Evolutionary conservation across 2,888 invertebrate genomes (phyloP), one percentile per base, ranked within the genome.

Genomic region (Dusona sp.): DNA sequence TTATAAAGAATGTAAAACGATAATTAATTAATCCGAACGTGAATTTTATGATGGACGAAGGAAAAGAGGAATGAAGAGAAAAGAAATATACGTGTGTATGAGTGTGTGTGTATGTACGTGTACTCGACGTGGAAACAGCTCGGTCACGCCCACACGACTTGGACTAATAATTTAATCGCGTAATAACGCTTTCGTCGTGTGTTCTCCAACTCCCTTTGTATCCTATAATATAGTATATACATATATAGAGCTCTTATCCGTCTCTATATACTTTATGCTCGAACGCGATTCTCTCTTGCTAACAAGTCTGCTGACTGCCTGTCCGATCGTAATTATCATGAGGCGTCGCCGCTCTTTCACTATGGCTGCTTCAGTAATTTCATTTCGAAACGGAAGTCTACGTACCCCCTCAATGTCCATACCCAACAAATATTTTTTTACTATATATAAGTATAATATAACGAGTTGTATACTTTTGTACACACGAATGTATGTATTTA

Each of bases 121-220:
- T 65, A n/a, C 54, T 54, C 85, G 85, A 79, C 54, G 48, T 78
- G 81, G 54, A 64, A 85, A 79, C 87, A 51, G 54, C 67, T 67
- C 80, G 80, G 68, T 79, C 79, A 83, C 77, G 83, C 85, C 87
- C 85, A 79, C 77, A 64, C 74, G 84, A 80, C 72, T 75, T 54
- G 81, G 87, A 84, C 83, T 88, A 74, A 88, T 90, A 88, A 87
- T 91, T 91, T 89, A 72, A 91, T 90, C 89, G 84, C 88, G 84
- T 88, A 92, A 90, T 89, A 91, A 91, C 87, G 88, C 87, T 85
- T 73, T 78, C 72, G 78, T 54, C 68, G 82, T 82, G 73, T 38
- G 33, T 72, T 79, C 68, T 79, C 79, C 74, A 22, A 22, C 70
- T 74, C 77, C 72, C 51, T 57, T 29, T 73, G 54, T 51, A 29